Conservation (phyloP, 2,113 vertebrate genomes). For the Xenopus borealis region DNA sequence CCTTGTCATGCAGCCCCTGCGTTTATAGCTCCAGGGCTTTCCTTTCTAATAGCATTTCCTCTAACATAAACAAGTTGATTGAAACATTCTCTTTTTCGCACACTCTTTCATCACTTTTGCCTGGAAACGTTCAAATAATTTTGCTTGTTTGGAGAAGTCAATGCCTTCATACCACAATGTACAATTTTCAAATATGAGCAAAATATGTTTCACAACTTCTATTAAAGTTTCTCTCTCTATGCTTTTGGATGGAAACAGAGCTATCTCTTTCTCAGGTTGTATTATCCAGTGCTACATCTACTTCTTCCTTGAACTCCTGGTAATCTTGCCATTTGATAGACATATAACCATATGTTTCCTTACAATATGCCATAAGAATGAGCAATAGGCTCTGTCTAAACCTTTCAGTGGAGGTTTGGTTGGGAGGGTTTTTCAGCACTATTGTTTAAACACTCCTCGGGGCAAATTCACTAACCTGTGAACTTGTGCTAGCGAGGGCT, state of each 20-base stretch:
- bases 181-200: slow-evolving; percentile 38
- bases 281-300: slow-evolving; percentile 27
- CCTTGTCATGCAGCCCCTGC: too few relatives aligned
- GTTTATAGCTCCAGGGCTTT: too few relatives aligned
- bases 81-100: background rate
- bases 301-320: slow-evolving; percentile 30
- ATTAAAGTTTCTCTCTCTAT: slow-evolving; percentile 33
- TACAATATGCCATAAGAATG: slow-evolving; percentile 26
- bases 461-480: too few relatives aligned
- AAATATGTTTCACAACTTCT: slow-evolving; percentile 23
- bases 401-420: slow-evolving; percentile 8
- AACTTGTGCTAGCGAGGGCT: too few relatives aligned
- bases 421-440: slow-evolving; percentile 7
- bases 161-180: slow-evolving; percentile 40
- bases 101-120: too few relatives aligned
- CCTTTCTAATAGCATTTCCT: slow-evolving; percentile 10
- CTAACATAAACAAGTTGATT: background rate
- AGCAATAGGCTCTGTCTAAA: background rate
- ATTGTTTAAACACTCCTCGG: slow-evolving; percentile 2
- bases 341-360: slow-evolving; percentile 41
- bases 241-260: slow-evolving; percentile 8
- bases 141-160: slow-evolving; percentile 11
- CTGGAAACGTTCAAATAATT: slow-evolving; percentile 36
- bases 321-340: slow-evolving; percentile 33
- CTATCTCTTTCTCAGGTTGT: slow-evolving; percentile 25